Percentiles rank a stretch among this genome's conserved stretches.
Conservation (phyloP, 2,113 vertebrate species). For the Sylvilagus bachmani region DNA sequence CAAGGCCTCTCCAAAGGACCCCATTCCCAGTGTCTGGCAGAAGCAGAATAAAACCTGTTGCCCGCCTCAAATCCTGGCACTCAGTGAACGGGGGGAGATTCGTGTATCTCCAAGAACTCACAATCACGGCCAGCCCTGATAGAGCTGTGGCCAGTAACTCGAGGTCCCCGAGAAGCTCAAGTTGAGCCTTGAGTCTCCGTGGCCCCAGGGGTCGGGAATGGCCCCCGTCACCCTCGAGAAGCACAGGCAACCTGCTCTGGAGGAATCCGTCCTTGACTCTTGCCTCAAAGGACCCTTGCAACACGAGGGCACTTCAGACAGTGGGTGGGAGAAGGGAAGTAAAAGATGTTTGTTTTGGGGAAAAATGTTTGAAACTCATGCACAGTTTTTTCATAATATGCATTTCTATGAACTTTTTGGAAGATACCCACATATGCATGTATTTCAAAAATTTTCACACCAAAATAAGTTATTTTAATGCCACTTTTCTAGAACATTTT, state of each 20-base stretch:
- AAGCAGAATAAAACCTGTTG: background rate
- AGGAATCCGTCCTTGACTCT: background rate
- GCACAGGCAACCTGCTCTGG: background rate
- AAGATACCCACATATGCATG: too few species aligned
- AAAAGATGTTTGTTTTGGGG: too few species aligned
- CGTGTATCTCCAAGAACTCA: background rate
- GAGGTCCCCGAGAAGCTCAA: background rate
- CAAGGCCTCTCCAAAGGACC: background rate
- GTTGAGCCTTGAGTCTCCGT: background rate
- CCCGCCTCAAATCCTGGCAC: background rate
- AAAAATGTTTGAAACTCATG: too few species aligned
- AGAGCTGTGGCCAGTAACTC: background rate
- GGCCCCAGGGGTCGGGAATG: background rate
- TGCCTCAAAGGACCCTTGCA: background rate
- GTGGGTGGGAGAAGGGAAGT: too few species aligned
- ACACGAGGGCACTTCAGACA: background rate
- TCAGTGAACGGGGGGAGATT: background rate
- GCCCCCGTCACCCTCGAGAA: background rate
- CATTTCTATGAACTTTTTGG: too few species aligned
- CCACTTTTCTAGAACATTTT: too few species aligned
- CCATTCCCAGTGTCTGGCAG: background rate
- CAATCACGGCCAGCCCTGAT: background rate
- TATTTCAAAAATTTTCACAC: too few species aligned
- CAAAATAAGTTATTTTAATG: too few species aligned
- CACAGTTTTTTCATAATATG: too few species aligned